These are phyloP conservation scores for Brachionus plicatilis DNA, from an alignment of 1,140 invertebrate species.

Conservation along the genomic window DNA sequence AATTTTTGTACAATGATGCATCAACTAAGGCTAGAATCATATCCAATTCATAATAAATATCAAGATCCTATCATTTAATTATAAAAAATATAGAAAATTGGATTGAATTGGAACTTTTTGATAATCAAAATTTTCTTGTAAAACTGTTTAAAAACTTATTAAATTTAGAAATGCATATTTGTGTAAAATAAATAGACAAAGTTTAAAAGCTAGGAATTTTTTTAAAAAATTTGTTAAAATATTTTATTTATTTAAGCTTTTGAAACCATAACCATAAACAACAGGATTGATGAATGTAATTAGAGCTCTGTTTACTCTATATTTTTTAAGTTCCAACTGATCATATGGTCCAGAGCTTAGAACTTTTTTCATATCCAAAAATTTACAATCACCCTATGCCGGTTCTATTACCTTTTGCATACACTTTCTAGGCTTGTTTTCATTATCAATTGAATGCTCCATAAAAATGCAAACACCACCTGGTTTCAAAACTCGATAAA, in stretches of 20 bases:
- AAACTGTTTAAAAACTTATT: no score
- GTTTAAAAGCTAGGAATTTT: neutral
- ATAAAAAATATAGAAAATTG: no score
- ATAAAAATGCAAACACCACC: slow-evolving; percentile 33
- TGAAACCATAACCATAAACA: neutral
- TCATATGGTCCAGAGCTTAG: neutral
- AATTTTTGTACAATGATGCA: no score
- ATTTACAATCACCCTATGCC: neutral
- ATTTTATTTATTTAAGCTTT: neutral
- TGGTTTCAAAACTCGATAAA: slow-evolving; percentile 6
- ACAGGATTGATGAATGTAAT: neutral
- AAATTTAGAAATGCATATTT: no score
- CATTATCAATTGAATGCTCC: slow-evolving; percentile 29
- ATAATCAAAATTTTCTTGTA: no score
- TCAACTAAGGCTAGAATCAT: no score
- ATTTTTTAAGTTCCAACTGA: neutral
- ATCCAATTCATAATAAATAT: no score
- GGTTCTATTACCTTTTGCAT: slow-evolving; percentile 8
- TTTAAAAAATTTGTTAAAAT: no score
- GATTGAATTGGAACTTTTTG: no score
- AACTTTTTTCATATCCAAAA: slow-evolving; percentile 25
- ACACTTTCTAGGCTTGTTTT: neutral
- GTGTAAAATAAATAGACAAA: neutral
- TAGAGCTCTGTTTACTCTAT: neutral
- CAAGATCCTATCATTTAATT: no score